Evolutionary conservation across 2,113 vertebrate genomes (phyloP).

Genomic region (Apteryx mantelli): DNA sequence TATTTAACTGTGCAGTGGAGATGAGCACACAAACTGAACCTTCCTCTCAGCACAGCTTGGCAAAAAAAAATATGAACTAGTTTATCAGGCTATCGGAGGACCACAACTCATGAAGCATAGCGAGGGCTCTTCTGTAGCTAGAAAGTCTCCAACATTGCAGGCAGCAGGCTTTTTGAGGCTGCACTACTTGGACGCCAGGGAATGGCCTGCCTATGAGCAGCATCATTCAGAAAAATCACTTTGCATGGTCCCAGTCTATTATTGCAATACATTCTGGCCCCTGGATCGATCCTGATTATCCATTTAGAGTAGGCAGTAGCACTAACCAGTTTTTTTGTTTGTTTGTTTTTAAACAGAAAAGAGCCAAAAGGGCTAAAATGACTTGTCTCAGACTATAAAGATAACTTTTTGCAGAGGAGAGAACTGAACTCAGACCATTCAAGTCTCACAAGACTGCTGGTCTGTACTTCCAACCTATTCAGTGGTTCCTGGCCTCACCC

Average conservation of each 20-base stretch:
- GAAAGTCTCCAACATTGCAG: background rate
- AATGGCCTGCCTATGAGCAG: background rate
- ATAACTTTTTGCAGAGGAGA: background rate
- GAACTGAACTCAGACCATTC: background rate
- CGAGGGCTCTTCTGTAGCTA: background rate
- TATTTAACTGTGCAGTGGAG: background rate
- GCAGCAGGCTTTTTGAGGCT: background rate
- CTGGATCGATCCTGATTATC: background rate
- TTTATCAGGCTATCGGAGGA: background rate
- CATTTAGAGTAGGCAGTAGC: background rate
- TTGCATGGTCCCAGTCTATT: background rate
- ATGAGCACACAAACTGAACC: background rate
- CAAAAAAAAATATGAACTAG: background rate
- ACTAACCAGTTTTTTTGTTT: background rate
- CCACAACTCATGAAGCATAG: background rate
- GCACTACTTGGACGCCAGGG: background rate
- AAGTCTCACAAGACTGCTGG: background rate
- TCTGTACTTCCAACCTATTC: background rate
- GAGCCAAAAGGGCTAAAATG: background rate
- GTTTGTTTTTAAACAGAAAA: background rate
- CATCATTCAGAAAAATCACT: background rate
- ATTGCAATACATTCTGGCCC: background rate
- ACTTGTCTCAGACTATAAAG: background rate
- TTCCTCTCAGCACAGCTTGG: background rate
- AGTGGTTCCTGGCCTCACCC: background rate